phyloP scores from a whole-genome alignment of 2,888 invertebrate species.

The Drosophila gaucha region DNA sequence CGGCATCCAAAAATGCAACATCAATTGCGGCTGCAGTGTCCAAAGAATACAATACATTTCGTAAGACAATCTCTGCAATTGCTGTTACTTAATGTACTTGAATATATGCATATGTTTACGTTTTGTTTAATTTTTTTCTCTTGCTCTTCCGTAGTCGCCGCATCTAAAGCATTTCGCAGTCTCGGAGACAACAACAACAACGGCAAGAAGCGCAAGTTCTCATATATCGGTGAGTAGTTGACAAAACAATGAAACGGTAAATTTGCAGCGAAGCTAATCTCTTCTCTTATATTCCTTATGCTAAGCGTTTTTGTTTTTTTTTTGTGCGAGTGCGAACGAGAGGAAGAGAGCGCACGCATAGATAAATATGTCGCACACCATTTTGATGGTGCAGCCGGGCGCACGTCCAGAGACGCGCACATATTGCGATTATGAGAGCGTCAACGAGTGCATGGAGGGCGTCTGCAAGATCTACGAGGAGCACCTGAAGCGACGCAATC shows the following conservation, averaged over 20 bases:
- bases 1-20: neutral
- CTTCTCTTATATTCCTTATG: neutral
- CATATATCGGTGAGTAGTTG: neutral
- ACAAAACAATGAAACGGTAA: neutral
- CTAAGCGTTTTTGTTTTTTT: neutral
- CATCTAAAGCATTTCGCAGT: slow-evolving; percentile 14
- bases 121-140: neutral
- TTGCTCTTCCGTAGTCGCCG: neutral
- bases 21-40: neutral
- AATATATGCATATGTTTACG: neutral
- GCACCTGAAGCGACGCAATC: slow-evolving; percentile 97
- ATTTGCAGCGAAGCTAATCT: neutral
- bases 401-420: slow-evolving; percentile 97
- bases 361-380: slow-evolving; percentile 93
- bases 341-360: slow-evolving; percentile 3
- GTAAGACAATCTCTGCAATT: neutral
- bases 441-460: slow-evolving; percentile 99
- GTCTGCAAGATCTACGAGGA: slow-evolving; percentile 99
- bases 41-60: neutral
- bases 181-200: slow-evolving; percentile 33
- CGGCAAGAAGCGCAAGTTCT: no score
- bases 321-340: neutral
- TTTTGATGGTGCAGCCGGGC: slow-evolving; percentile 97
- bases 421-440: slow-evolving; percentile 98
- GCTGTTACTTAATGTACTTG: neutral